Evolutionary conservation across 2,797 vertebrate species (phyloP).

Genomic region (Hippocampus kuda): DNA sequence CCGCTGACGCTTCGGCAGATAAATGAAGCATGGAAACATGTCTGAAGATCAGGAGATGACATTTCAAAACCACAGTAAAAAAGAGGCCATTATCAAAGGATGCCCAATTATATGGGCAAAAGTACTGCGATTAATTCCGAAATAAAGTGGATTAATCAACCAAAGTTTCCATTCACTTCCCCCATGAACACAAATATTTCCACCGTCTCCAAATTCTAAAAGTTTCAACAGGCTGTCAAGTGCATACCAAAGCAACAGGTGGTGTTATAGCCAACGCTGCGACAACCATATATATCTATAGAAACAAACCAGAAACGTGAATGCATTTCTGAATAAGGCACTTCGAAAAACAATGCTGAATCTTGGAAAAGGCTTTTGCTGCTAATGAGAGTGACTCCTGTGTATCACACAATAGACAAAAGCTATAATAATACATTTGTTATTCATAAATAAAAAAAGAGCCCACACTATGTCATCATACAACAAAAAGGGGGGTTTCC

Average conservation of each 20-base stretch:
- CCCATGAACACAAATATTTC: not conserved
- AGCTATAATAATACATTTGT: not conserved
- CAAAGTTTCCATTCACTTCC: not conserved
- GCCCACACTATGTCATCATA: not conserved
- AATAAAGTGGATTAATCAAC: not conserved
- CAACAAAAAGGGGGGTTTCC: not conserved
- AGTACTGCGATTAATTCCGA: not conserved
- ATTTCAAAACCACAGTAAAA: constrained; percentile 1
- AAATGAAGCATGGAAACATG: not conserved
- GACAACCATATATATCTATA: not conserved
- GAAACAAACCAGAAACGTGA: not conserved
- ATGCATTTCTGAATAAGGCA: not conserved
- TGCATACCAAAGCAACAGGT: not conserved
- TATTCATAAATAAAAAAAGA: not conserved
- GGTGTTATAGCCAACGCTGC: not conserved
- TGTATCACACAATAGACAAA: not conserved
- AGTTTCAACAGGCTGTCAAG: not conserved
- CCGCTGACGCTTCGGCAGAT: not conserved
- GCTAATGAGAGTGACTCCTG: too few species aligned
- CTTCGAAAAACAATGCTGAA: not conserved
- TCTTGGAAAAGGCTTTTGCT: not conserved
- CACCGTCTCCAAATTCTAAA: not conserved
- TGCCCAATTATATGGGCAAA: not conserved
- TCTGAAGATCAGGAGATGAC: not conserved
- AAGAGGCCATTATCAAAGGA: not conserved